Percentiles rank a stretch among this genome's conserved stretches.
Conservation (phyloP, 1,140 invertebrate species). For the Microplitis demolitor region DNA sequence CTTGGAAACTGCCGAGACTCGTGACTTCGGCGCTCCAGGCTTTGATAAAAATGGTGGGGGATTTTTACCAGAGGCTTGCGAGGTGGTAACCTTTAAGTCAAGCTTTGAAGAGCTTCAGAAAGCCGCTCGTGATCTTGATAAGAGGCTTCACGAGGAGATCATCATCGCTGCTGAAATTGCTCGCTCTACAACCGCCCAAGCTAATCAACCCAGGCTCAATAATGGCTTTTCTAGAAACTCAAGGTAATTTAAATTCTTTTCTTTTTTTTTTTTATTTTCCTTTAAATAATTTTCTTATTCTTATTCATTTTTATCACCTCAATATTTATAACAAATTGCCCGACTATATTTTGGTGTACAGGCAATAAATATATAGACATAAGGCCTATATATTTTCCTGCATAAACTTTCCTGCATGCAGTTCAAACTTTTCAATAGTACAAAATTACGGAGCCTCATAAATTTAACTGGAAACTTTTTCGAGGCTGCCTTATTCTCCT, state of each 20-base stretch:
- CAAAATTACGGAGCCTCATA: constrained; percentile 8
- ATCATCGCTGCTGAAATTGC: constrained; percentile 28
- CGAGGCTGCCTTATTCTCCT: background rate
- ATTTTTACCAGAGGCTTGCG: constrained; percentile 16
- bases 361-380: too few species aligned
- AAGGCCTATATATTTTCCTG: background rate
- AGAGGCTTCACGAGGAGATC: constrained; percentile 47
- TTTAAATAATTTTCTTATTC: background rate
- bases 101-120: constrained; percentile 45
- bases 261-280: background rate
- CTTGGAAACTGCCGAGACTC: constrained; percentile 4
- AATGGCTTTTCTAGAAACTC: background rate
- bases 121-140: constrained; percentile 49
- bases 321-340: too few species aligned
- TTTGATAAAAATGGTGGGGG: constrained; percentile 14
- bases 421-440: constrained; percentile 10
- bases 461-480: constrained; percentile 12
- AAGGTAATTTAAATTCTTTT: constrained; percentile 3
- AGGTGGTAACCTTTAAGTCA: constrained; percentile 23
- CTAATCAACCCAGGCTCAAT: background rate
- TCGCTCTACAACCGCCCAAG: background rate
- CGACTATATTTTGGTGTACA: too few species aligned
- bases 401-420: background rate
- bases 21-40: background rate
- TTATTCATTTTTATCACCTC: background rate